Evolutionary conservation across 2,797 vertebrate genomes (phyloP), one percentile per base, ranked within the genome.

Genomic region (Hephaestus fuliginosus): DNA sequence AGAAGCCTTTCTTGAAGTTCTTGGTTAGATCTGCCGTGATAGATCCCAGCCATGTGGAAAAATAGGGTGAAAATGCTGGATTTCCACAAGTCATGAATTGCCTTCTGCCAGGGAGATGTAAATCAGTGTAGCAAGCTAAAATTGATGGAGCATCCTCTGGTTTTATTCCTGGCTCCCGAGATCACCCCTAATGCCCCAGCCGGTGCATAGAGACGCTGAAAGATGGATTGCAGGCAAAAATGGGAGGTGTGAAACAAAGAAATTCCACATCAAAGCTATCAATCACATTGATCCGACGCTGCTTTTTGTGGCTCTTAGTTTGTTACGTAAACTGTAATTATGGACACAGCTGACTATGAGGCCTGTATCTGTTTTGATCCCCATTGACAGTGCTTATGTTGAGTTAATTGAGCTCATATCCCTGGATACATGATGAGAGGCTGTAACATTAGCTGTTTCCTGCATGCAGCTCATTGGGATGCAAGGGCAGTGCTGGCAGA

Each of bases 391-490:
- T 65, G 84, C 83, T 92, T 92, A 88, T 86, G 89, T 86, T 89
- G 78, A 89, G 89, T 90, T 94, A 89, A 94, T 93, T 92, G 91
- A 91, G 86, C 93, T 86, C 78, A 67, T 83, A 84, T 94, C 91
- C 89, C 91, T 76, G 80, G 90, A 89, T 84, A 84, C 89, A 90
- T 82, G 87, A 86, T 70, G 80, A 89, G 90, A 84, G 87, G 87
- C 89, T 91, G 91, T 89, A 93, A 92, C 91, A 91, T 93, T 93
- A 92, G 90, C 91, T 36, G 43, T 82, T 90, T 93, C 90, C 88
- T 91, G 89, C 89, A 86, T 80, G 81, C 87, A 77, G 88, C 92
- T 95, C 91, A 95, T 95, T 95, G 92, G 91, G 91, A 96, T 95
- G 94, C 93, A 90, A 86, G 90, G 87, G 87, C 89, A 85, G 89